Base-by-base conservation (phyloP, 2,797 vertebrate species). In the Dermochelys coriacea region DNA sequence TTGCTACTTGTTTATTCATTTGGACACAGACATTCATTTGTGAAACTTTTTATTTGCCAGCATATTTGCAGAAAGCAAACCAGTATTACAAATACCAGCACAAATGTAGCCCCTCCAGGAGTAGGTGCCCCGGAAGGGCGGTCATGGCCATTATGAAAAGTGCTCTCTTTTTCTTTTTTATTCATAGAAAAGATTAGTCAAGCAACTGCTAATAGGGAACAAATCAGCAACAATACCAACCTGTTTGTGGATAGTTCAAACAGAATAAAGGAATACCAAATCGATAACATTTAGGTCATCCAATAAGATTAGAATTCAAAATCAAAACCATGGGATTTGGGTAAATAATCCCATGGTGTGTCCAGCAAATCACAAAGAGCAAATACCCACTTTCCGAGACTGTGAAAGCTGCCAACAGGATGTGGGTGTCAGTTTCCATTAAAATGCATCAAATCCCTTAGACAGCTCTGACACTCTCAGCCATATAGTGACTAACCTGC, bases 351-450 rank as follows among this genome's bases (percentile, higher is more conserved):
- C 94, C 84, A 52, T 15, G 87, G 79, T 93, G 91, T 88, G 88
- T 85, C 91, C 91, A 85, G 94, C 79, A 94, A 96, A 94, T 79
- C 94, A 86, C 61, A 10, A 78, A 80, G 87, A 92, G 94, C 85
- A 96, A 95, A 96, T 93, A 50, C 87, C 85, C 78, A 85, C 92
- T 97, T 95, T 77, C 75, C 82, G 84, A 91, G 84, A 88, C 87
- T 49, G 64, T 68, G 87, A 85, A 84, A 84, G 85, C 87, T 41
- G 90, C 89, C 1, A 0, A 52, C 59, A 82, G 95, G 96, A 92
- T 95, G 93, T 94, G 87, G 95, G 87, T 95, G 68, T 37, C 96
- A 96, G 94, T 96, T 96, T 94, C 93, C 96, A 55, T 54, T 57
- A 89, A 84, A 94, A 97, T 92, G 61, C 84, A 93, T 61, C 75